A percentile compares a stretch with the other conserved stretches of the same genome.
Evolutionary conservation across 2,113 vertebrate species (phyloP).

Genomic region (Apodemus sylvaticus): DNA sequence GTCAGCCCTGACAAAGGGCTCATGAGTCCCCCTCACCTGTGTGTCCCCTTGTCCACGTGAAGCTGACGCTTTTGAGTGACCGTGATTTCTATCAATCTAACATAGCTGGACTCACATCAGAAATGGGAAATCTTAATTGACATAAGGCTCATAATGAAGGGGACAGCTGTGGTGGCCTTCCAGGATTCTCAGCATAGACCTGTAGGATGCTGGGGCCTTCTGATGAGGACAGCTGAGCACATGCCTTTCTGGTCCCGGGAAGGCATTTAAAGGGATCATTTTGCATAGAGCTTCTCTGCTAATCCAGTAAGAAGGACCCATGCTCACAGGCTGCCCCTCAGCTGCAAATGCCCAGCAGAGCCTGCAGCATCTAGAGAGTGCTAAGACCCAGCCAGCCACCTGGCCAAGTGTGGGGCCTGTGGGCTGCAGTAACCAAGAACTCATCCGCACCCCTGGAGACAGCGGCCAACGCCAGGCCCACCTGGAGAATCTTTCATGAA

Average conservation of each 20-base stretch:
- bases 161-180: neutral
- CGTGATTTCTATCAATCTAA: conserved; percentile 2
- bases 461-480: neutral
- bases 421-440: neutral
- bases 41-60: neutral
- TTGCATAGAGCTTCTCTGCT: neutral
- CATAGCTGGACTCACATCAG: neutral
- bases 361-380: neutral
- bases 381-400: neutral
- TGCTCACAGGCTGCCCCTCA: neutral
- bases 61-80: conserved; percentile 27
- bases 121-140: neutral
- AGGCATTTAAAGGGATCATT: neutral
- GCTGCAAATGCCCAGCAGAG: neutral
- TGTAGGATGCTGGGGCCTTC: fast-evolving
- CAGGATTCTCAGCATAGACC: neutral
- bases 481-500: neutral
- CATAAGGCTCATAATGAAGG: neutral
- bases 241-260: neutral
- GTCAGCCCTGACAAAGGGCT: conserved; percentile 64
- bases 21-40: neutral
- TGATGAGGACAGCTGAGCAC: neutral
- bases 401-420: neutral
- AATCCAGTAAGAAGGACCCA: neutral
- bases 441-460: neutral